These are phyloP conservation scores for Dinoponera quadriceps DNA, from an alignment of 1,140 invertebrate genomes.

Conservation along the genomic window DNA sequence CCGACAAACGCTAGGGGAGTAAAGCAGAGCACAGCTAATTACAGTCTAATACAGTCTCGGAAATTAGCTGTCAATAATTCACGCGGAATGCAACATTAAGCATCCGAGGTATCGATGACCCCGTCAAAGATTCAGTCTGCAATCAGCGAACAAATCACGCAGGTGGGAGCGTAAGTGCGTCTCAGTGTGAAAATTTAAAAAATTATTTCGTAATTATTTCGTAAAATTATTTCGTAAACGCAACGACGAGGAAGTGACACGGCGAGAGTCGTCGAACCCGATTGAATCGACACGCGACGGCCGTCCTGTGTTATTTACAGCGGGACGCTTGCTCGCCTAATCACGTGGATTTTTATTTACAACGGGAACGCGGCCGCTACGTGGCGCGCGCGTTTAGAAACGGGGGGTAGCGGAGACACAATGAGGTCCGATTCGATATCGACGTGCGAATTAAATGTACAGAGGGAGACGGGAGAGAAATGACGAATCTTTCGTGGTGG, in stretches of 20 bases:
- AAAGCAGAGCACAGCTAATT: conserved; percentile 9
- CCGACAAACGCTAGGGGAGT: background rate
- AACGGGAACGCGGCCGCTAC: background rate
- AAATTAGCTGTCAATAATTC: conserved; percentile 50
- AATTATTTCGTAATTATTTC: no score
- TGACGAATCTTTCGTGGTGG: conserved; percentile 7
- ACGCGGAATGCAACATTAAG: conserved; percentile 30
- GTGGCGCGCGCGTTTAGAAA: no score
- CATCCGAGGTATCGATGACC: conserved; percentile 32
- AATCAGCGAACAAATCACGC: conserved; percentile 50
- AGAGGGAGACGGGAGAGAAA: background rate
- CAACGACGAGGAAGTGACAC: background rate
- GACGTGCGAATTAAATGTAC: no score
- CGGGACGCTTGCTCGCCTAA: background rate
- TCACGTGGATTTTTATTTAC: background rate
- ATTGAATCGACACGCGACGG: background rate
- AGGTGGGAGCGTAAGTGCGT: no score
- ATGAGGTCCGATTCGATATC: no score
- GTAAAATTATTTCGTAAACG: conserved; percentile 30
- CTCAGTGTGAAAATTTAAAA: conserved; percentile 31
- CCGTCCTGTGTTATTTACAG: background rate
- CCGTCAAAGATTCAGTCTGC: conserved; percentile 51
- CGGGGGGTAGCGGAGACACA: no score
- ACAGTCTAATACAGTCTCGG: conserved; percentile 6
- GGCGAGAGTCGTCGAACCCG: conserved; percentile 1